phyloP scores from a whole-genome alignment of 2,888 invertebrate species.

The Noctua janthe region DNA sequence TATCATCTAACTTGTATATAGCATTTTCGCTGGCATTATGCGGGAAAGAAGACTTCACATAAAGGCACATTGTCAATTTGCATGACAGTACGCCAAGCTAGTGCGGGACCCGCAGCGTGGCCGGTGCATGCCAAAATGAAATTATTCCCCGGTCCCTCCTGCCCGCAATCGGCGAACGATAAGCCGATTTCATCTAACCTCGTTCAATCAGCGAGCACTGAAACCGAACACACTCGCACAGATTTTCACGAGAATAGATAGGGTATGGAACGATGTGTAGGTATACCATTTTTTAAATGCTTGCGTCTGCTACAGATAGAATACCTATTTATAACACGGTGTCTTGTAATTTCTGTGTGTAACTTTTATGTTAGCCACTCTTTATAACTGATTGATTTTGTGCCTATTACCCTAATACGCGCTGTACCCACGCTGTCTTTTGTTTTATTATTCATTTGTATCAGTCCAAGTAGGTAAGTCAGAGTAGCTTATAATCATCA shows the following conservation, averaged over 20 bases:
- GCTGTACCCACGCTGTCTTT: not conserved
- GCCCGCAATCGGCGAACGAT: conserved; percentile 79
- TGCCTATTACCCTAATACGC: not conserved
- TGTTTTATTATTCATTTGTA: not conserved
- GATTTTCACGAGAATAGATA: conserved; percentile 57
- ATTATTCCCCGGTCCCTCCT: conserved; percentile 78
- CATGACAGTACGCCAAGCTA: conserved; percentile 68
- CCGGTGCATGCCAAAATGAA: conserved; percentile 80
- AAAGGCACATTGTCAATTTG: conserved; percentile 73
- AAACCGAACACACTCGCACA: conserved; percentile 71
- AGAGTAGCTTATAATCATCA: too few relatives aligned
- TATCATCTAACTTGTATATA: not conserved
- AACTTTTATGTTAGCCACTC: not conserved
- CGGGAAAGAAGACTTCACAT: conserved; percentile 39
- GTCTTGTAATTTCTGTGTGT: not conserved
- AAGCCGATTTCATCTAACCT: conserved; percentile 88
- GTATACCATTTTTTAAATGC: not conserved
- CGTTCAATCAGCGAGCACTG: conserved; percentile 83
- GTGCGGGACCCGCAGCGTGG: conserved; percentile 59
- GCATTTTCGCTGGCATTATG: conserved; percentile 30
- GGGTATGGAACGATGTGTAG: not conserved
- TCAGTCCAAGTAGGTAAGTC: not conserved
- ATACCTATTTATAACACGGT: not conserved
- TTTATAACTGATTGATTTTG: not conserved
- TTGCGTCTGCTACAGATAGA: not conserved